A percentile compares a stretch with the other conserved stretches of the same genome.
These are phyloP conservation scores for Mormyrus hasselquistii DNA, from an alignment of 2,797 vertebrate genomes.

Conservation along the genomic window DNA sequence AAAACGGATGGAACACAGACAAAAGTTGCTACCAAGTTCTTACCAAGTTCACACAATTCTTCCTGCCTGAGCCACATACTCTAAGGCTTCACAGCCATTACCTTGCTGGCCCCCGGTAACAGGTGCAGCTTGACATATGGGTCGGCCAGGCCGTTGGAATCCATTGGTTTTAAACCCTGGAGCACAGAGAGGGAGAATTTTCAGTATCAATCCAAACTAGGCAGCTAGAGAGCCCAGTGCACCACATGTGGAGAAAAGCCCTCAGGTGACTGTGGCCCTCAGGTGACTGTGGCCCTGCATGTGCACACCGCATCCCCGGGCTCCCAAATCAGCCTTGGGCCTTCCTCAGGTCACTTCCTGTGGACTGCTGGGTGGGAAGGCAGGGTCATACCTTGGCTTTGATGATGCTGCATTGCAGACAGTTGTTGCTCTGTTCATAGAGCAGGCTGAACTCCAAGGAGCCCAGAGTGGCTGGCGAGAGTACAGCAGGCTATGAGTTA, in stretches of 20 bases:
- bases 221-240: neutral
- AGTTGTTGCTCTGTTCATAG: conserved; percentile 75
- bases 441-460: conserved; percentile 85
- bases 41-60: neutral
- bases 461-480: conserved; percentile 75
- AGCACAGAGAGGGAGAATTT: conserved; percentile 11
- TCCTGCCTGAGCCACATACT: neutral
- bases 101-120: conserved; percentile 93
- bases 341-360: neutral
- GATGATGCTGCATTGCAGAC: conserved; percentile 77
- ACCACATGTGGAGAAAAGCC: neutral
- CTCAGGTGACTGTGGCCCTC: neutral
- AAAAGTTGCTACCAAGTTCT: neutral
- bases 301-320: neutral
- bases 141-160: conserved; percentile 89
- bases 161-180: conserved; percentile 92
- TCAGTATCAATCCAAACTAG: neutral
- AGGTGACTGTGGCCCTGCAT: neutral
- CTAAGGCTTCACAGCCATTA: conserved; percentile 42
- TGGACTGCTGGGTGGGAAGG: neutral
- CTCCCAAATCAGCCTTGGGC: neutral
- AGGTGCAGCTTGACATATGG: conserved; percentile 95
- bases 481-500: neutral
- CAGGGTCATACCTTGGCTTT: conserved; percentile 76
- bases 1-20: neutral